Evolutionary conservation across 2,113 vertebrate species (phyloP).

Genomic region (Plestiodon gilberti): DNA sequence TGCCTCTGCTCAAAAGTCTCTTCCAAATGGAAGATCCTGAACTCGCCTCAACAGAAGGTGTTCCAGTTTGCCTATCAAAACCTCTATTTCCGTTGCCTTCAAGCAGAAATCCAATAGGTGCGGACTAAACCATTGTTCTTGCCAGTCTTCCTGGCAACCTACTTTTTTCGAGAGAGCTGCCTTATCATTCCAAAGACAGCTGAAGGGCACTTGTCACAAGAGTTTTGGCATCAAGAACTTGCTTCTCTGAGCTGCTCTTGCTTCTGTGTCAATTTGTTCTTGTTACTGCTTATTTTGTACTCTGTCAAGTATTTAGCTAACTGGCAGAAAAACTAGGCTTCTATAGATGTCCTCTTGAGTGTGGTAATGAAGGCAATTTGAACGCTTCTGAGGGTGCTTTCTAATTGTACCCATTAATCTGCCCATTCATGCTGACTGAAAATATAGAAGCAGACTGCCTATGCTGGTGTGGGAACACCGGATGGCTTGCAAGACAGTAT

Average conservation of each 20-base stretch:
- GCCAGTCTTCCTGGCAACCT: conserved; percentile 49
- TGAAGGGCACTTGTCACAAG: neutral
- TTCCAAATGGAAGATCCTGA: too few species aligned
- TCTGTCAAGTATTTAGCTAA: conserved; percentile 84
- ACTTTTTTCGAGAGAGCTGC: conserved; percentile 14
- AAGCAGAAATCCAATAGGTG: conserved; percentile 23
- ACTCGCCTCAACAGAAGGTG: too few species aligned
- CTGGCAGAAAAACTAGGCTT: conserved; percentile 84
- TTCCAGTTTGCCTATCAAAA: conserved; percentile 43
- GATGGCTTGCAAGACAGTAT: conserved; percentile 67
- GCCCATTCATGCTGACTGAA: conserved; percentile 81
- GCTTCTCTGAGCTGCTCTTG: neutral
- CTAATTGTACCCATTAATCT: conserved; percentile 85
- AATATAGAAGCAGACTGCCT: conserved; percentile 81
- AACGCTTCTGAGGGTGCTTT: conserved; percentile 83
- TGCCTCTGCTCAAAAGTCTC: too few species aligned
- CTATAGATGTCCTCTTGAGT: conserved; percentile 83
- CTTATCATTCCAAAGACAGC: too few species aligned
- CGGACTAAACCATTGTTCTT: conserved; percentile 49
- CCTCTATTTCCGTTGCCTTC: conserved; percentile 50
- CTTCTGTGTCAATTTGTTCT: conserved; percentile 56
- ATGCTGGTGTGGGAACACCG: conserved; percentile 74
- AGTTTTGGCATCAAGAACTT: neutral
- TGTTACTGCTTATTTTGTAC: conserved; percentile 77
- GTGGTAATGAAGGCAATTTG: conserved; percentile 82